Evolutionary conservation across 2,797 vertebrate genomes (phyloP).

Genomic region (Thunnus albacares): DNA sequence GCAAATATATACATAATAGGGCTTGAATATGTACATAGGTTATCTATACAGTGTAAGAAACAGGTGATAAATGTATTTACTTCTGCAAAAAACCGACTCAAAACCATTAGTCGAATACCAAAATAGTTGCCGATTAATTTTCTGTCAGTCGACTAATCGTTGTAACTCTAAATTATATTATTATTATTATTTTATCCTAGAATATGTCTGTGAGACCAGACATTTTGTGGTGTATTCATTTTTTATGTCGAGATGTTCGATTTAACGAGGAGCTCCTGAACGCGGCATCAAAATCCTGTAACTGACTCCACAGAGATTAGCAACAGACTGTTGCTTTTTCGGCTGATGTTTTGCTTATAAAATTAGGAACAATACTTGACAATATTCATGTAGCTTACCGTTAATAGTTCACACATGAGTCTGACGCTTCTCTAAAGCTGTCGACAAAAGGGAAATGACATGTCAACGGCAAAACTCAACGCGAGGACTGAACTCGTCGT

Average conservation of each 20-base stretch:
- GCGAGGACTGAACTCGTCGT: slow-evolving; percentile 29
- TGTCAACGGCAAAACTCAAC: slow-evolving; percentile 53
- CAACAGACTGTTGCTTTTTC: slow-evolving; percentile 59
- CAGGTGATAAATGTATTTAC: no score
- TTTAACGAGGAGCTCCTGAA: slow-evolving; percentile 38
- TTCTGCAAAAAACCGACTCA: no score
- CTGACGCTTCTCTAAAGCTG: slow-evolving; percentile 14
- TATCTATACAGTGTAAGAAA: no score
- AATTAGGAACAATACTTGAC: not conserved
- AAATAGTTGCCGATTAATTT: not conserved
- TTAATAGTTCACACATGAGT: not conserved
- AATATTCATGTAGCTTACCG: not conserved
- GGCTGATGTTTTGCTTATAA: not conserved
- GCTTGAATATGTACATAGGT: no score
- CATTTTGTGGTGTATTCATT: not conserved
- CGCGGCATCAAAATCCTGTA: slow-evolving; percentile 40
- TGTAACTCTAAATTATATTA: no score
- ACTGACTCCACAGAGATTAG: slow-evolving; percentile 59
- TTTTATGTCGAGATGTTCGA: fast-evolving
- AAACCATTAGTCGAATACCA: not conserved
- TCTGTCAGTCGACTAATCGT: not conserved
- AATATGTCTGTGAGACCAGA: not conserved
- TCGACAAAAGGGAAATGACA: slow-evolving; percentile 67
- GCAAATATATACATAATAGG: no score
- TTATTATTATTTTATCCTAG: not conserved